phyloP scores from a whole-genome alignment of 2,888 invertebrate species.

The Caenorhabditis parvicauda region DNA sequence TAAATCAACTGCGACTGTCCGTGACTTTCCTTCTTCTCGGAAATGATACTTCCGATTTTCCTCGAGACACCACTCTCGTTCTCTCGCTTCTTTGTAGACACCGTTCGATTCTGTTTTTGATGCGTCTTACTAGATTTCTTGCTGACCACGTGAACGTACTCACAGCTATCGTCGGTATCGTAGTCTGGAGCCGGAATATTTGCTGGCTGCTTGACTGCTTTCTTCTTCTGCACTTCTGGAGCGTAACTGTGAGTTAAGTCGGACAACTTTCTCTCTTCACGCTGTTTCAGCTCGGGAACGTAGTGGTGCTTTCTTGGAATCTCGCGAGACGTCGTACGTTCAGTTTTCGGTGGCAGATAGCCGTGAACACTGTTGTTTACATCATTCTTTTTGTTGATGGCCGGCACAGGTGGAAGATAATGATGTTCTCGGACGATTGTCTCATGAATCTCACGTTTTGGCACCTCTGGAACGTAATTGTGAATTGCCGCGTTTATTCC shows the following conservation, averaged over 20 bases:
- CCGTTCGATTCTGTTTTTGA: too few relatives aligned
- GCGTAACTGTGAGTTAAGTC: constrained; percentile 8
- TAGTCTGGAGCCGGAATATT: constrained; percentile 5
- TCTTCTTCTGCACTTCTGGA: constrained; percentile 6
- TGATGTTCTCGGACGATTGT: constrained; percentile 7
- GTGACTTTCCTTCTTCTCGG: too few relatives aligned
- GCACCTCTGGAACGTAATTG: background rate
- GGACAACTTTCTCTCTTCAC: background rate
- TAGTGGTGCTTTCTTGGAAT: constrained; percentile 8
- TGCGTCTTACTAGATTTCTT: constrained; percentile 16
- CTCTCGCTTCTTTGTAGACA: too few relatives aligned
- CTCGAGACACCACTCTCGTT: too few relatives aligned
- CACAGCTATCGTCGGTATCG: constrained; percentile 6
- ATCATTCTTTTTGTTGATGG: background rate
- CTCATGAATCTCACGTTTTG: background rate
- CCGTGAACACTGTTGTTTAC: constrained; percentile 7
- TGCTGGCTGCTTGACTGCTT: background rate
- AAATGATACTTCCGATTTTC: too few relatives aligned
- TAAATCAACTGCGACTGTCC: too few relatives aligned
- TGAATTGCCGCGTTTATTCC: background rate
- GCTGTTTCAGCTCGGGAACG: constrained; percentile 1
- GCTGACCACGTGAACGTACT: constrained; percentile 2
- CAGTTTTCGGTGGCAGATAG: constrained; percentile 11
- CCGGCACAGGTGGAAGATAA: constrained; percentile 8
- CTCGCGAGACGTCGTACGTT: background rate